These are phyloP conservation scores for Hydrozoanthus tunicans DNA, from an alignment of 64 coral and sea anemone genomes.

Conservation along the genomic window DNA sequence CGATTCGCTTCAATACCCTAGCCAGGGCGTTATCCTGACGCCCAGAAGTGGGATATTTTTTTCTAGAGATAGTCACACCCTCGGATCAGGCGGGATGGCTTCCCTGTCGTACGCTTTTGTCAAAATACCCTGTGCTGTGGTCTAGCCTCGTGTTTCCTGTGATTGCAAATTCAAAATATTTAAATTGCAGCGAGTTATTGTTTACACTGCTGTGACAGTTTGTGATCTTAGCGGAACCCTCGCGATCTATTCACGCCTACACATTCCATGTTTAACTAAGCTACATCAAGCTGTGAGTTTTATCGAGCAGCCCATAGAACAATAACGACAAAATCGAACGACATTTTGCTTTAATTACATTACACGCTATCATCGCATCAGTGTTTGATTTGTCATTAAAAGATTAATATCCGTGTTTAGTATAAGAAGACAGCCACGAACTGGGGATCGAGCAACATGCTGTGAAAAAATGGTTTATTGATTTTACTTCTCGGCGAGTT, in stretches of 20 bases:
- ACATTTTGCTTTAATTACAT: constrained; percentile 51
- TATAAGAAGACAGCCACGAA: too few species aligned
- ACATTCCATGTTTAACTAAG: neutral
- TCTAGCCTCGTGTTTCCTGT: constrained; percentile 7
- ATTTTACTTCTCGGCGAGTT: too few species aligned
- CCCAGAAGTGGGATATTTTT: neutral
- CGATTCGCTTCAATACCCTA: neutral
- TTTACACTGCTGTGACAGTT: neutral
- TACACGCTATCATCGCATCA: neutral
- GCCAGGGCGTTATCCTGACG: neutral
- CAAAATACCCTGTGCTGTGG: neutral
- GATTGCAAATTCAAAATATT: constrained; percentile 37
- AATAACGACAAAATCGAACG: neutral
- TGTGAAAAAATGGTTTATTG: too few species aligned
- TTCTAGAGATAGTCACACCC: neutral
- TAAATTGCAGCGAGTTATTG: neutral
- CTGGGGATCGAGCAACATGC: too few species aligned
- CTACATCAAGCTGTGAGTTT: constrained; percentile 11
- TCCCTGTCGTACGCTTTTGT: neutral
- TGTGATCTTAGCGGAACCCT: constrained; percentile 14
- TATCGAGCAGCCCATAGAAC: neutral
- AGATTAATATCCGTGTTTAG: too few species aligned
- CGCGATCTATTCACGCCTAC: constrained; percentile 27
- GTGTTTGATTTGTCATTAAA: neutral
- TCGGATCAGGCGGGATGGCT: neutral